These are phyloP conservation scores for Amphilophus citrinellus DNA, from an alignment of 2,113 vertebrate species.

Conservation along the genomic window DNA sequence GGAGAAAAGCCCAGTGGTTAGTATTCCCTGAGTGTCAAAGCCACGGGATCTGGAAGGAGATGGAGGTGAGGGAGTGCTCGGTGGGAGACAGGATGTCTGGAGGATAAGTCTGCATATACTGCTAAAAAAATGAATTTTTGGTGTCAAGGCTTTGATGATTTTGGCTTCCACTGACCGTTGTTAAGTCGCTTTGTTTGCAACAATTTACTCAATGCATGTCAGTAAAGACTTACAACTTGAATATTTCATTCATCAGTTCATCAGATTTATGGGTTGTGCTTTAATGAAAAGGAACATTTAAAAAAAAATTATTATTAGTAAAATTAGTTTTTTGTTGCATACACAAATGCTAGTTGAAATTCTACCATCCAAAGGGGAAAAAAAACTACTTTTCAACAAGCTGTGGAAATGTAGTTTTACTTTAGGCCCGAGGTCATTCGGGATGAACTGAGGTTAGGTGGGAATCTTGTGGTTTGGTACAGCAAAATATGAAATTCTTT, in stretches of 20 bases:
- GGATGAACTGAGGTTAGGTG: too few species aligned
- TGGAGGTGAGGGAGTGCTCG: slow-evolving; percentile 25
- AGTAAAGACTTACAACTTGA: not conserved
- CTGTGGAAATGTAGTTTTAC: not conserved
- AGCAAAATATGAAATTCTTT: too few species aligned
- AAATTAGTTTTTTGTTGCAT: not conserved
- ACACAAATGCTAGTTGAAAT: not conserved
- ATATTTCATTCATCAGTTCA: not conserved
- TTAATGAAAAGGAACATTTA: not conserved
- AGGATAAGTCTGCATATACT: slow-evolving; percentile 1
- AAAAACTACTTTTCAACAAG: not conserved
- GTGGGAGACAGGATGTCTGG: slow-evolving; percentile 19
- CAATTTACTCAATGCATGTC: not conserved
- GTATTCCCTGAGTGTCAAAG: slow-evolving; percentile 50
- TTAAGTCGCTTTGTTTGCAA: not conserved
- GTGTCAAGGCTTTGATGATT: not conserved
- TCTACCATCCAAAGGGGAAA: not conserved
- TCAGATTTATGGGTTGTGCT: not conserved
- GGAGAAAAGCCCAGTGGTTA: slow-evolving; percentile 60
- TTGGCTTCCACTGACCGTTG: not conserved
- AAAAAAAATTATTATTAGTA: not conserved
- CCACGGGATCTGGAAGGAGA: slow-evolving; percentile 14
- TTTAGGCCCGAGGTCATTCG: too few species aligned
- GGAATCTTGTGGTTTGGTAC: too few species aligned
- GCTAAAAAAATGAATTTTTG: not conserved